Base-by-base conservation (phyloP, 1,140 invertebrate genomes). In the Drosophila lacertosa region DNA sequence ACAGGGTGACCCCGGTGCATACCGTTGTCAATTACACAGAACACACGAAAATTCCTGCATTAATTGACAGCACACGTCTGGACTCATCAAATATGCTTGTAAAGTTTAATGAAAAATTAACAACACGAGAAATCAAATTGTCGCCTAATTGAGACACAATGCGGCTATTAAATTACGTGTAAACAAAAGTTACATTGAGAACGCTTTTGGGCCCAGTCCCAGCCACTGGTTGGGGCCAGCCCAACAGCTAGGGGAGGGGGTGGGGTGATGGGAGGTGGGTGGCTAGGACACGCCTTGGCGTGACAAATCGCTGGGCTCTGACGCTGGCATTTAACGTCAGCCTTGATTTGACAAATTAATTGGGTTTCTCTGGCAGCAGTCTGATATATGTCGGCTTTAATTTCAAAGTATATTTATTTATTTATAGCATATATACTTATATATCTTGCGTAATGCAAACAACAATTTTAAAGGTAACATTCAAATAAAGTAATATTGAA, bases 61-160 rank as follows among this genome's bases (percentile, higher is more conserved):
- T 86, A 86, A 86, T 86, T 86, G 81, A 88, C 54, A 60, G 47
- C 81, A 88, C 81, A 88, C 77, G 81, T 55, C 82, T 44, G 48
- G 33, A 26, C 26, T 51, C 53, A 33, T 74, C 64, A 64, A 58
- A 69, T 40, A 62, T 55, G 57, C 59, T 63, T 64, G 50, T 63
- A 88, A 78, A 78, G 40, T 82, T 63, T 86, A 86, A 88, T 86
- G 82, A 86, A 86, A 86, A 86, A 86, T 86, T 86, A 86, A 86
- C 82, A 82, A 42, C 70, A 88, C 78, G 72, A 83, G 51, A 72
- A 88, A 88, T 89, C 71, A 88, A 88, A 88, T 89, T 88, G 74
- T 65, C 75, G 65, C 58, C 79, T 88, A 88, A 88, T 88, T 88
- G 83, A 86, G 82, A 88, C 77, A 86, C 82, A 88, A 81, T 62